A percentile compares a stretch with the other conserved stretches of the same genome.
phyloP scores from a whole-genome alignment of 35 echinoderm and acorn worm species.

The Ptychodera flava region DNA sequence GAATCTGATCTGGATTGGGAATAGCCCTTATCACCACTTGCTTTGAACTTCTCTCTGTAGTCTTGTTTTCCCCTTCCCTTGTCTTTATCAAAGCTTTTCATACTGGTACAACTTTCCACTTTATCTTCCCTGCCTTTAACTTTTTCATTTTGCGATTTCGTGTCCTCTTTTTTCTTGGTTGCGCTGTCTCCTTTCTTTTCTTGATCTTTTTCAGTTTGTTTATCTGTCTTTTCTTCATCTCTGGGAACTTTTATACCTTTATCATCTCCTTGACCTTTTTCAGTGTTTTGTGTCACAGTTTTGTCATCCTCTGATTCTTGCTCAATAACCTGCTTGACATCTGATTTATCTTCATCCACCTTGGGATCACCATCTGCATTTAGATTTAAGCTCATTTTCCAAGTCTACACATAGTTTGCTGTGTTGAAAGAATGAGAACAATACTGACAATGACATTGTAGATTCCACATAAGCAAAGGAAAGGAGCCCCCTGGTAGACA shows the following conservation, averaged over 20 bases:
- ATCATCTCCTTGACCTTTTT: neutral
- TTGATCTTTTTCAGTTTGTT: constrained; percentile 6
- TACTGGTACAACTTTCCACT: neutral
- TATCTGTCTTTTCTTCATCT: neutral
- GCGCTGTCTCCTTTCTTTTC: neutral
- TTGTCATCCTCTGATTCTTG: neutral
- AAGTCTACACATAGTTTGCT: too few species aligned
- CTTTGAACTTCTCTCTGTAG: neutral
- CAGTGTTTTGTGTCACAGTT: constrained; percentile 2
- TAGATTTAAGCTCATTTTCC: neutral
- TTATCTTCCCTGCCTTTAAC: neutral
- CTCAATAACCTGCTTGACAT: neutral
- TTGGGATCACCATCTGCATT: neutral
- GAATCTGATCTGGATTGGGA: constrained; percentile 43
- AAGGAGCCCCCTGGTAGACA: too few species aligned
- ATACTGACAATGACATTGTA: too few species aligned
- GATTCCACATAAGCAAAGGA: too few species aligned
- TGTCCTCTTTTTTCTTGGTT: neutral
- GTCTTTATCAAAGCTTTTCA: constrained; percentile 18
- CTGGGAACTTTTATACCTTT: neutral
- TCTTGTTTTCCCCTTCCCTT: constrained; percentile 10
- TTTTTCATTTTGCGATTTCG: neutral
- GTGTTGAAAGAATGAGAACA: too few species aligned
- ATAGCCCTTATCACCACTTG: constrained; percentile 45
- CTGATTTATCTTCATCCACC: neutral